These are phyloP conservation scores for Cherax destructor DNA, from an alignment of 1,140 invertebrate species.

Conservation along the genomic window DNA sequence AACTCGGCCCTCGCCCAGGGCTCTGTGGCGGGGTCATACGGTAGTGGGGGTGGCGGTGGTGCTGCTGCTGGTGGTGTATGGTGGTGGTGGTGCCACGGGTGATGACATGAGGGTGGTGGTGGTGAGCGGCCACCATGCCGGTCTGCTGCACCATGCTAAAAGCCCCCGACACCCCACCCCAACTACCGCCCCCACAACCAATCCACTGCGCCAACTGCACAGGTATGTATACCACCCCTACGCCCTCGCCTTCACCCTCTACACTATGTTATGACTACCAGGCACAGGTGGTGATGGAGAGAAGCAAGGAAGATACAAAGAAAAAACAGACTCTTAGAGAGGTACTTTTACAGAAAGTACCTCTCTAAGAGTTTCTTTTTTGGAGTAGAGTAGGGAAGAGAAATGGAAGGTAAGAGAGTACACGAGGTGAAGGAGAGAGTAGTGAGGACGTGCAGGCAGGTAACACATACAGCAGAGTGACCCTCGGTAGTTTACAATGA, in stretches of 20 bases:
- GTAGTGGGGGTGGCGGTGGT: not conserved
- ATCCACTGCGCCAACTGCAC: slow-evolving; percentile 20
- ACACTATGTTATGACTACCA: too few relatives aligned
- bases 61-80: not conserved
- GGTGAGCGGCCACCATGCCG: slow-evolving; percentile 45
- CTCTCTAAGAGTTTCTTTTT: too few relatives aligned
- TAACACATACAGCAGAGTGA: too few relatives aligned
- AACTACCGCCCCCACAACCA: slow-evolving; percentile 24
- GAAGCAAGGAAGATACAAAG: too few relatives aligned
- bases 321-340: too few relatives aligned
- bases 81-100: not conserved
- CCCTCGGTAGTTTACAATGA: too few relatives aligned
- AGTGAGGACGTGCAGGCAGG: too few relatives aligned
- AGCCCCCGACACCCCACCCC: slow-evolving; percentile 24
- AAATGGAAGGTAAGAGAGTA: too few relatives aligned
- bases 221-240: not conserved
- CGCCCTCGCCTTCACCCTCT: not conserved
- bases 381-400: too few relatives aligned
- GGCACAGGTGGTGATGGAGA: too few relatives aligned
- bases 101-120: slow-evolving; percentile 47
- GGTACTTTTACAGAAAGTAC: too few relatives aligned
- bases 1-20: not conserved
- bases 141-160: slow-evolving; percentile 48
- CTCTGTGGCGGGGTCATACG: not conserved
- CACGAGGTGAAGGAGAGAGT: too few relatives aligned